phyloP scores from a whole-genome alignment of 2,888 invertebrate species.

The Xylota segnis region DNA sequence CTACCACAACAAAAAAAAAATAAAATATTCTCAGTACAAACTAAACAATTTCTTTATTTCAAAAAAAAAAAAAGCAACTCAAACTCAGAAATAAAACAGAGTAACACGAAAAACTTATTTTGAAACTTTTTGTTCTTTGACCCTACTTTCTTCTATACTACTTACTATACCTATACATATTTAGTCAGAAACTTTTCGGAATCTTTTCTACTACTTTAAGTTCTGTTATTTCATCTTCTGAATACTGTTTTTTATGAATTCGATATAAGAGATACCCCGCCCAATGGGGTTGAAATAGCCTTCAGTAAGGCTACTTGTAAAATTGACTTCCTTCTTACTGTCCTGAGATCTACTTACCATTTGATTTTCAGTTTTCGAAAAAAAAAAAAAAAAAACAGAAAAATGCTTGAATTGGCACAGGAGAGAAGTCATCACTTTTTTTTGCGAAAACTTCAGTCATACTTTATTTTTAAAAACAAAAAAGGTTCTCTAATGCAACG shows the following conservation, averaged over 20 bases:
- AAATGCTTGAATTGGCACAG: slow-evolving; percentile 58
- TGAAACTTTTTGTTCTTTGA: slow-evolving; percentile 59
- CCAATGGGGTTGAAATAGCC: slow-evolving; percentile 32
- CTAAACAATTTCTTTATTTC: slow-evolving; percentile 11
- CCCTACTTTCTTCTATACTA: slow-evolving; percentile 60
- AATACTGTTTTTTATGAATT: slow-evolving; percentile 44
- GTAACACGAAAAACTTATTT: slow-evolving; percentile 39
- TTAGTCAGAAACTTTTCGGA: slow-evolving; percentile 27
- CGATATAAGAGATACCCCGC: slow-evolving; percentile 22
- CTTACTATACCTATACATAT: slow-evolving; percentile 38
- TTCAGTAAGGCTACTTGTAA: slow-evolving; percentile 43
- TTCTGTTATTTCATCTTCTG: slow-evolving; percentile 52
- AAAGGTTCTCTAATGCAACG: slow-evolving; percentile 22
- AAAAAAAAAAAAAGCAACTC: slow-evolving; percentile 32
- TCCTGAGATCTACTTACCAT: slow-evolving; percentile 63
- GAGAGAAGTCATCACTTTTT: slow-evolving; percentile 75
- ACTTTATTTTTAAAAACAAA: no score
- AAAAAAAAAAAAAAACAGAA: slow-evolving; percentile 26
- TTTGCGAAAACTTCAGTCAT: slow-evolving; percentile 16
- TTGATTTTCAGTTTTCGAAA: slow-evolving; percentile 60
- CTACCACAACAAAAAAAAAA: slow-evolving; percentile 57
- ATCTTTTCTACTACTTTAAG: slow-evolving; percentile 47
- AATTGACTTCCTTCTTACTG: slow-evolving; percentile 67
- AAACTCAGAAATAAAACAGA: slow-evolving; percentile 36
- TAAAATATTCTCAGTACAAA: slow-evolving; percentile 43